Evolutionary conservation across 1,140 invertebrate species (phyloP).

Genomic region (Drosophila ironensis): DNA sequence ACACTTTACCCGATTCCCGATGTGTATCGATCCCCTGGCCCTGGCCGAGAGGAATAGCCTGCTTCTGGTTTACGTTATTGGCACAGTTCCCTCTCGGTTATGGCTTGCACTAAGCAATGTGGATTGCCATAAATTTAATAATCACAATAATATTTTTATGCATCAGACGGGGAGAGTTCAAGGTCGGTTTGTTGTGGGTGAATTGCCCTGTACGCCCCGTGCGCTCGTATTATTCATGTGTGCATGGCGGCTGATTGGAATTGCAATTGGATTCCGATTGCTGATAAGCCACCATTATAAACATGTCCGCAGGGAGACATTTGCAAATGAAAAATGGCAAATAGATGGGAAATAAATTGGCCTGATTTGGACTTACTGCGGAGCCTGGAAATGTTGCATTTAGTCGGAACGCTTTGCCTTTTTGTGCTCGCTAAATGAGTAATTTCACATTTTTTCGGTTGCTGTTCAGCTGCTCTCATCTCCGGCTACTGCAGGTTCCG

Average conservation of each 20-base stretch:
- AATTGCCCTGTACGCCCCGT: no score
- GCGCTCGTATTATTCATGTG: no score
- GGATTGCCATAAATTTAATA: slow-evolving; percentile 67
- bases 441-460: slow-evolving; percentile 47
- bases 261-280: slow-evolving; percentile 34
- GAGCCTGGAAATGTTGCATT: slow-evolving; percentile 21
- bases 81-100: not conserved
- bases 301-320: slow-evolving; percentile 5
- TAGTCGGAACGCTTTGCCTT: not conserved
- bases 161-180: slow-evolving; percentile 49
- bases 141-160: slow-evolving; percentile 53
- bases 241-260: slow-evolving; percentile 25
- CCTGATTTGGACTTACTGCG: slow-evolving; percentile 21
- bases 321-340: slow-evolving; percentile 20
- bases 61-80: slow-evolving; percentile 24
- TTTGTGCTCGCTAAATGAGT: slow-evolving; percentile 22
- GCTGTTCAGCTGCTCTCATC: slow-evolving; percentile 14
- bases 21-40: slow-evolving; percentile 6
- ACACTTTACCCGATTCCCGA: not conserved
- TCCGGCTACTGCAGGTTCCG: slow-evolving; percentile 14
- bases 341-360: not conserved
- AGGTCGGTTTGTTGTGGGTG: slow-evolving; percentile 39
- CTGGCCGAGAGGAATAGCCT: not conserved
- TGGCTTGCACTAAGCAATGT: slow-evolving; percentile 13
- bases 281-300: slow-evolving; percentile 31